Evolutionary conservation across 2,888 invertebrate species (phyloP).

Genomic region (Lycaena phlaeas): DNA sequence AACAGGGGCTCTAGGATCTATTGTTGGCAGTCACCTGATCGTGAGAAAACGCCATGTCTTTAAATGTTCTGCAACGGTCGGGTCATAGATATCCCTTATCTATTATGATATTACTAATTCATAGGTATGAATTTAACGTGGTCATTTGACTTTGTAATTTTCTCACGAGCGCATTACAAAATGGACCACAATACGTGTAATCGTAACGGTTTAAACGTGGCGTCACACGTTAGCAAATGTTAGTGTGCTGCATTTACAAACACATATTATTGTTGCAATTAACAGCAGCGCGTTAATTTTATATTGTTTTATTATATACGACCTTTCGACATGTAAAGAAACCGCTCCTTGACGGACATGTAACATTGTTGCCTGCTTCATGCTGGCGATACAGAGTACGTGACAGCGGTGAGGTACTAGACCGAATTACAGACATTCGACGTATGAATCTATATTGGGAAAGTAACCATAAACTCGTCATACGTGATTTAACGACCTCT

Average conservation of each 20-base stretch:
- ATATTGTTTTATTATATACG: not conserved
- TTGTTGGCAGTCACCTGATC: constrained; percentile 20
- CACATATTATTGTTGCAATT: constrained; percentile 1
- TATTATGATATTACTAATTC: constrained; percentile 4
- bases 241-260: not conserved
- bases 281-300: not conserved
- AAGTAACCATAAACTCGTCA: not conserved
- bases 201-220: constrained; percentile 1
- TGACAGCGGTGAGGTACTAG: not conserved
- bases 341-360: not conserved
- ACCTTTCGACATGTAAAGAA: constrained; percentile 1
- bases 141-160: constrained; percentile 6
- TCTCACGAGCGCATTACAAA: constrained; percentile 4
- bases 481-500: constrained; percentile 2
- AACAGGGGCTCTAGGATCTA: constrained; percentile 9
- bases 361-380: not conserved
- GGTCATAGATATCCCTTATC: constrained; percentile 5
- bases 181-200: constrained; percentile 6
- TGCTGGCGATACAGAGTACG: not conserved
- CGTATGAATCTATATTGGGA: constrained; percentile 1
- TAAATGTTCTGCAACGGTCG: constrained; percentile 1
- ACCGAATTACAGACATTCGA: not conserved
- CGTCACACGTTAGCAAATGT: not conserved
- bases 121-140: constrained; percentile 6
- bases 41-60: constrained; percentile 16